These are phyloP conservation scores for Strix aluco DNA, from an alignment of 2,113 vertebrate genomes.

Conservation along the genomic window DNA sequence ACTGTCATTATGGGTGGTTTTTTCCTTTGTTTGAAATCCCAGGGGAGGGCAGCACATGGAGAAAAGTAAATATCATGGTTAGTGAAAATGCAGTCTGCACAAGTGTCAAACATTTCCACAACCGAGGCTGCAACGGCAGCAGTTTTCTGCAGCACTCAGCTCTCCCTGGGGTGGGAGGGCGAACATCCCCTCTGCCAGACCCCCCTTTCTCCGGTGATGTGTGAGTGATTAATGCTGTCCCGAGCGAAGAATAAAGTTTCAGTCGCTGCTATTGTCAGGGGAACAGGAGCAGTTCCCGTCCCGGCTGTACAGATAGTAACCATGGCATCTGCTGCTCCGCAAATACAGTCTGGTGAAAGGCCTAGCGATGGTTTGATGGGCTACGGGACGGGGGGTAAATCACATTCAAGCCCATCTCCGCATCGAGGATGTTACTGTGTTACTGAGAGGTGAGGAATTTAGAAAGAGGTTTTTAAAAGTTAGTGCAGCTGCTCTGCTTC, in stretches of 20 bases:
- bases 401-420: background rate
- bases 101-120: background rate
- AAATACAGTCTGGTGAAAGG: background rate
- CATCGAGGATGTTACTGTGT: background rate
- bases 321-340: background rate
- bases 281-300: background rate
- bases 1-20: fast-evolving
- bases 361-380: background rate
- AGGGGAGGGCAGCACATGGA: fast-evolving
- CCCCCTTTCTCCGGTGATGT: background rate
- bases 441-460: background rate
- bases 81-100: background rate
- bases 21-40: background rate
- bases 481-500: background rate
- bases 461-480: background rate
- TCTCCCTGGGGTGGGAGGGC: background rate
- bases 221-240: background rate
- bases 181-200: background rate
- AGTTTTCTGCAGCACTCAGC: background rate
- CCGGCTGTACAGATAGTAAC: conserved; percentile 1
- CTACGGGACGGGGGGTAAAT: background rate
- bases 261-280: conserved; percentile 31
- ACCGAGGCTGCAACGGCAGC: fast-evolving
- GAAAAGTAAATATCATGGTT: background rate
- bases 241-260: conserved; percentile 4